phyloP scores from a whole-genome alignment of 2,888 invertebrate genomes.

The Conistra vaccinii region DNA sequence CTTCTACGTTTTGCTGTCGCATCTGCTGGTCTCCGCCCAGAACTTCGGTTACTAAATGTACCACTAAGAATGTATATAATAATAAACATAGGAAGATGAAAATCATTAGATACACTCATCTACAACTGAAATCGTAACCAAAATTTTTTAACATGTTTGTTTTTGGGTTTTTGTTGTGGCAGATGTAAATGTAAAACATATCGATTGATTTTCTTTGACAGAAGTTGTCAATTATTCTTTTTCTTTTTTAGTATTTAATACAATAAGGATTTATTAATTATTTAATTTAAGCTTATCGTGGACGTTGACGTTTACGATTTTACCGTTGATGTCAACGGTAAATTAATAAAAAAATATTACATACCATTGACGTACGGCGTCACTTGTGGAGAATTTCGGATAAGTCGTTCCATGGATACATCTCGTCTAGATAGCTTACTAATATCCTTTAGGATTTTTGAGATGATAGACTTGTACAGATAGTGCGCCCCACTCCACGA shows the following conservation, averaged over 20 bases:
- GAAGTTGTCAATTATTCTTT: conserved; percentile 34
- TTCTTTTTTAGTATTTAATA: conserved; percentile 1
- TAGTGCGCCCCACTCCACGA: too few species aligned
- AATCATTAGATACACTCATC: conserved; percentile 75
- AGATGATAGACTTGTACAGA: too few species aligned
- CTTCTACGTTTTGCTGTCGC: background rate
- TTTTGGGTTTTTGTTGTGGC: conserved; percentile 35
- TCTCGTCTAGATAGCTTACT: background rate
- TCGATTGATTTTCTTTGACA: conserved; percentile 29
- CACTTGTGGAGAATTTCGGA: background rate
- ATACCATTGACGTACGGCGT: background rate
- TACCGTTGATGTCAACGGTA: too few species aligned
- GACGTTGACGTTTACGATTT: background rate
- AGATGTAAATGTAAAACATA: conserved; percentile 10
- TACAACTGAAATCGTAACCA: conserved; percentile 35
- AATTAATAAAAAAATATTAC: too few species aligned
- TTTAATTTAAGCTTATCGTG: background rate
- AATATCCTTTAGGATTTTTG: background rate
- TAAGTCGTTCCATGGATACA: background rate
- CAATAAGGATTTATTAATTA: too few species aligned
- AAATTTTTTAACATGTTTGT: conserved; percentile 71
- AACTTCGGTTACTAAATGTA: conserved; percentile 72
- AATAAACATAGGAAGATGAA: conserved; percentile 75
- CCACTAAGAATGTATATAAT: conserved; percentile 76
- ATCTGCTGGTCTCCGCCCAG: background rate